phyloP scores from a whole-genome alignment of 2,113 vertebrate species.

The Calidris pygmaea region DNA sequence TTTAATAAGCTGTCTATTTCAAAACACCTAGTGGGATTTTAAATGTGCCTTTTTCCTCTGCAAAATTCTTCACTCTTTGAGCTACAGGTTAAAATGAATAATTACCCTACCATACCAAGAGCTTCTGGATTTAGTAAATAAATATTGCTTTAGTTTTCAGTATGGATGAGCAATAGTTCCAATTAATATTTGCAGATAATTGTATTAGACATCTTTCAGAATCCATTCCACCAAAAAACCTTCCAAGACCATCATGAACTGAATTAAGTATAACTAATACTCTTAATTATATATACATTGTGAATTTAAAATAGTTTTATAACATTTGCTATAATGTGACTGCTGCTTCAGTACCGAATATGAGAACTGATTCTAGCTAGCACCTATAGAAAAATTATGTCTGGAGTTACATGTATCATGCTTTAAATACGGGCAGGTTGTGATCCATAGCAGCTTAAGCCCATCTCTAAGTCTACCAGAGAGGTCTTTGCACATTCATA shows the following conservation, averaged over 20 bases:
- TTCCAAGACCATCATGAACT: neutral
- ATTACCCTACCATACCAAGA: neutral
- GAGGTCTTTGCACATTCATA: neutral
- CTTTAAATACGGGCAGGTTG: neutral
- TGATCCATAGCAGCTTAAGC: neutral
- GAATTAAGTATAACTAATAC: neutral
- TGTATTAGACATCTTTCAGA: neutral
- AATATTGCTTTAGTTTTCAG: neutral
- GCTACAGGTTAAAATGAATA: neutral
- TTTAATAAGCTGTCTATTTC: neutral
- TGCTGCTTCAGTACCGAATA: neutral
- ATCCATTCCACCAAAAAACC: neutral
- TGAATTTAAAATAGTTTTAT: neutral
- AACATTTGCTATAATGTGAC: neutral
- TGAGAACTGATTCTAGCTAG: neutral
- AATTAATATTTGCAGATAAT: neutral
- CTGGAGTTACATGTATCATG: neutral
- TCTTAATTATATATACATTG: neutral
- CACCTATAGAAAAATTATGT: neutral
- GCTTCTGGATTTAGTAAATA: neutral
- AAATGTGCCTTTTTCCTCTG: fast-evolving
- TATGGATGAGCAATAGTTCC: neutral
- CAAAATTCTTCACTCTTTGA: neutral
- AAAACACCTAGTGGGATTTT: neutral
- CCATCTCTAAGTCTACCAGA: neutral